Conservation (phyloP, 1,140 invertebrate species). For the Melitaea cinxia region DNA sequence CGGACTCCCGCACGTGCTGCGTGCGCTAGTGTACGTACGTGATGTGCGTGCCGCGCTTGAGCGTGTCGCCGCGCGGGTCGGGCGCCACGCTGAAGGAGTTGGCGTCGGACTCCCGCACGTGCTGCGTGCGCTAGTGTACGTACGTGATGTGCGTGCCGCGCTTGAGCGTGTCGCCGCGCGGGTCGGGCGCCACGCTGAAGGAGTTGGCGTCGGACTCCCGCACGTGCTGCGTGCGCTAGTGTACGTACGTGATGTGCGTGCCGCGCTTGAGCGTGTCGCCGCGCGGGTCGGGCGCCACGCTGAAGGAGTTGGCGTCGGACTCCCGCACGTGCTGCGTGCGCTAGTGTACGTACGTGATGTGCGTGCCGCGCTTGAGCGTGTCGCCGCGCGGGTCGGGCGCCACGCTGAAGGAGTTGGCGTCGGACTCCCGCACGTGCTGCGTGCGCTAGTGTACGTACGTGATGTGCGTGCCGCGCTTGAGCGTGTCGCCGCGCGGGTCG, state of each 20-base stretch:
- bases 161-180: constrained; percentile 94
- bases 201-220: constrained; percentile 98
- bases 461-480: constrained; percentile 94
- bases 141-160: constrained; percentile 95
- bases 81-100: constrained; percentile 92
- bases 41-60: constrained; percentile 94
- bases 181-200: constrained; percentile 96
- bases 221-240: constrained; percentile 96
- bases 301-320: constrained; percentile 94
- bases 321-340: constrained; percentile 99
- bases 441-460: too few species aligned
- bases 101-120: constrained; percentile 99
- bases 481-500: constrained; percentile 96
- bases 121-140: too few species aligned
- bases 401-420: constrained; percentile 93
- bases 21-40: too few species aligned
- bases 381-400: constrained; percentile 96
- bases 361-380: constrained; percentile 94
- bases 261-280: constrained; percentile 95
- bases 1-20: constrained; percentile 99
- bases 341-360: too few species aligned
- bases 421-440: constrained; percentile 99
- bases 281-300: constrained; percentile 95
- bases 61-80: constrained; percentile 96
- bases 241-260: too few species aligned